Evolutionary conservation across 1,140 invertebrate genomes (phyloP).

Genomic region (Arion vulgaris): DNA sequence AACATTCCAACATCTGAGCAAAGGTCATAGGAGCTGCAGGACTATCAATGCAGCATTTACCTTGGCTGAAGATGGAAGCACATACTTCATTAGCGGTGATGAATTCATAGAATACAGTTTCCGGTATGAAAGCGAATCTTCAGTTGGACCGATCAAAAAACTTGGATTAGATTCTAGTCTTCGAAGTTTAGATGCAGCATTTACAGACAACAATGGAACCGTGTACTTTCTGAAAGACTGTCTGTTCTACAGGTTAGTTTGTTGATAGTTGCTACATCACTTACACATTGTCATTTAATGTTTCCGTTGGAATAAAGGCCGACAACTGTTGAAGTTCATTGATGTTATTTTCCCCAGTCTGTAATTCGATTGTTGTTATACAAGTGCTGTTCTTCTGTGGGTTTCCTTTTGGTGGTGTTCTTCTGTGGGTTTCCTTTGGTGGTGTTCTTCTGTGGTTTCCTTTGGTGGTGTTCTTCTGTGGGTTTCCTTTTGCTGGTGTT

Average conservation of each 20-base stretch:
- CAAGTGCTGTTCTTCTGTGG: background rate
- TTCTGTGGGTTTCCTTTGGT: background rate
- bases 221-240: background rate
- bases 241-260: background rate
- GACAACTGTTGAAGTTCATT: background rate
- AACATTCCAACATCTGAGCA: background rate
- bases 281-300: background rate
- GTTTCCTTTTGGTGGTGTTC: background rate
- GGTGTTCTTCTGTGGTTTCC: background rate
- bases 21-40: background rate
- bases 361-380: background rate
- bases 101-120: conserved; percentile 23
- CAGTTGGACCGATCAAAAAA: background rate
- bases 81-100: background rate
- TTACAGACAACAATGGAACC: background rate
- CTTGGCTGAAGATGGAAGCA: background rate
- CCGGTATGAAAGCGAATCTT: background rate
- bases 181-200: background rate
- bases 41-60: conserved; percentile 6
- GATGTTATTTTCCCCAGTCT: background rate
- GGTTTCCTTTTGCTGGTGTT: too few relatives aligned
- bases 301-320: too few relatives aligned
- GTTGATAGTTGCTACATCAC: background rate
- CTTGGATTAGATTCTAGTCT: background rate
- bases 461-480: too few relatives aligned